Conservation (phyloP, 2,888 invertebrate species). For the Epirrita christyi region DNA sequence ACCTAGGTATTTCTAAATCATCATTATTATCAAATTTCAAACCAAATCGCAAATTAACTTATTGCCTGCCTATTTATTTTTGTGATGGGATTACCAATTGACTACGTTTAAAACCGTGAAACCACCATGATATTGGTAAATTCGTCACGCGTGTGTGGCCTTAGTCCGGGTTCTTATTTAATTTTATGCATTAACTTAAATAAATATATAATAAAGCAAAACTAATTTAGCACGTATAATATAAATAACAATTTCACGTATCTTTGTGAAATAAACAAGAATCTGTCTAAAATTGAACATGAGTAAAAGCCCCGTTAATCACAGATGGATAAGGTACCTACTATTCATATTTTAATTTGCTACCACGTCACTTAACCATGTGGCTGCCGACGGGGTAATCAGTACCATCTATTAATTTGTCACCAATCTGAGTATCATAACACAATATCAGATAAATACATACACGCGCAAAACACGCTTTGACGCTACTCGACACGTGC, state of each 20-base stretch:
- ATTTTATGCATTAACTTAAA: neutral
- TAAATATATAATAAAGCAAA: no score
- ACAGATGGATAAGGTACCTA: neutral
- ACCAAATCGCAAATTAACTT: constrained; percentile 12
- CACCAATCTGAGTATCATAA: constrained; percentile 44
- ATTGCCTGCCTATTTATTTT: constrained; percentile 19
- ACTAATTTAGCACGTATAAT: no score
- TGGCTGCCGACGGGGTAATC: constrained; percentile 10
- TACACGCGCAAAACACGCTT: constrained; percentile 27
- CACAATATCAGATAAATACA: constrained; percentile 36
- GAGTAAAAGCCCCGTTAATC: neutral
- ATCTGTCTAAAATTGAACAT: neutral
- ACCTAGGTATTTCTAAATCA: neutral
- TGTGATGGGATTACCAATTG: constrained; percentile 16
- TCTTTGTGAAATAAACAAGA: no score
- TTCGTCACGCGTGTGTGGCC: constrained; percentile 56
- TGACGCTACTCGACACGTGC: constrained; percentile 29
- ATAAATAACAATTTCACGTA: no score
- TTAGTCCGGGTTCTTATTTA: neutral
- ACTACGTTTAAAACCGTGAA: constrained; percentile 43
- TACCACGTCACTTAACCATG: constrained; percentile 14
- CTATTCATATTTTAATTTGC: neutral
- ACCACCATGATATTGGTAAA: constrained; percentile 52
- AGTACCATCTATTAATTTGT: constrained; percentile 29
- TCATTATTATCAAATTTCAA: no score